Conservation (phyloP, 2,113 vertebrate genomes). For the Tychaedon coryphoeus region DNA sequence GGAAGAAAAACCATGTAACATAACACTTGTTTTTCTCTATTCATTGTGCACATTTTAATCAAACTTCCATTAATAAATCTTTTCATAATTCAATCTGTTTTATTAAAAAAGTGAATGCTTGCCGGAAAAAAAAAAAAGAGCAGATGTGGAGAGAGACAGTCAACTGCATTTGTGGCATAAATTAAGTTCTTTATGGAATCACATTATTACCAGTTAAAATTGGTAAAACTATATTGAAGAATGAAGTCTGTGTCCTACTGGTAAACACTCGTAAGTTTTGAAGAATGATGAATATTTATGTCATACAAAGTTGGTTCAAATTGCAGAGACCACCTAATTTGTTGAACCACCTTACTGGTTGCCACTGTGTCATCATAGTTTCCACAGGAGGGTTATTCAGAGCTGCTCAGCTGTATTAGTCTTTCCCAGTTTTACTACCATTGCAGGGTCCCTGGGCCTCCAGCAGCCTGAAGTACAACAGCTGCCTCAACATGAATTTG, state of each 20-base stretch:
- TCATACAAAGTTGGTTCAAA: not conserved
- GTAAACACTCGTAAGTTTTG: not conserved
- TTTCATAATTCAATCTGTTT: not conserved
- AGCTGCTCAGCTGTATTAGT: conserved; percentile 25
- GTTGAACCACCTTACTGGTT: not conserved
- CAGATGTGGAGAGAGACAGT: not conserved
- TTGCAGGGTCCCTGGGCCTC: conserved; percentile 4
- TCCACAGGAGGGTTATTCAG: conserved; percentile 33
- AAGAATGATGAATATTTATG: not conserved
- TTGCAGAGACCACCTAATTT: conserved; percentile 28
- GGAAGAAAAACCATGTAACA: not conserved
- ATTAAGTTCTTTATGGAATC: not conserved
- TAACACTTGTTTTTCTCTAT: not conserved
- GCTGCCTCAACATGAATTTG: conserved; percentile 38
- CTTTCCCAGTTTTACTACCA: conserved; percentile 26
- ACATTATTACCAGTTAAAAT: not conserved
- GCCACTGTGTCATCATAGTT: not conserved
- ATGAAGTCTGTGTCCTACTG: not conserved
- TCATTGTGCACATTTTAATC: not conserved
- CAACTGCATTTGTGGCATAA: not conserved
- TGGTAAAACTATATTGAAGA: not conserved
- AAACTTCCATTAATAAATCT: not conserved
- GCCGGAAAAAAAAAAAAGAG: not conserved
- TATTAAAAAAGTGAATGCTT: not conserved
- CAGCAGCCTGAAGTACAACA: conserved; percentile 5